Evolutionary conservation across 1,140 invertebrate genomes (phyloP).

Genomic region (Bombyx mori): ASM3026992v2 NC_085126.1:8498001-8498500

Average conservation of each 20-base stretch:
- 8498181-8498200: background rate
- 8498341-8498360: no score
- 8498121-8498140: background rate
- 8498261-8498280: conserved; percentile 1
- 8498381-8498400: no score
- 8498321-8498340: no score
- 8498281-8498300: background rate
- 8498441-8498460: no score
- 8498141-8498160: background rate
- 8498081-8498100: no score
- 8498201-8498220: conserved; percentile 4
- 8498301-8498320: no score
- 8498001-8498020: conserved; percentile 6
- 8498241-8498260: conserved; percentile 4
- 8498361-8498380: no score
- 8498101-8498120: no score
- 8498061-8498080: no score
- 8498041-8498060: no score
- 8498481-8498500: conserved; percentile 16
- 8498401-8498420: no score
- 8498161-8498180: background rate
- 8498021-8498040: conserved; percentile 6
- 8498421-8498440: no score
- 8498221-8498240: conserved; percentile 4
- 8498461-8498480: conserved; percentile 12